phyloP scores from a whole-genome alignment of 2,113 vertebrate species.

The Okapia johnstoni region DNA sequence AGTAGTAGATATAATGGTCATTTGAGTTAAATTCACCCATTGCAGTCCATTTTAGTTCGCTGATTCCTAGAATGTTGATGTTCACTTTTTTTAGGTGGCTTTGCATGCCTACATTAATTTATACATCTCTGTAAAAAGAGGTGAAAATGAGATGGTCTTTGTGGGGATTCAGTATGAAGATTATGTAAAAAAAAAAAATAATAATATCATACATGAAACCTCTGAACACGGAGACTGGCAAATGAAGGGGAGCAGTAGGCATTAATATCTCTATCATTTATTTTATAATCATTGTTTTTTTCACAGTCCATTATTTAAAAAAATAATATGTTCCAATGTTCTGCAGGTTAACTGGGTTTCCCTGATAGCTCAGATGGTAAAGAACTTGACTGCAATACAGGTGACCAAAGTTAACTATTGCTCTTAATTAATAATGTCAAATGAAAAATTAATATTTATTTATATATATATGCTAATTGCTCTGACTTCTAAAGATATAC shows the following conservation, averaged over 20 bases:
- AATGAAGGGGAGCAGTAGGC: not conserved
- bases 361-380: not conserved
- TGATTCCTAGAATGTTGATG: not conserved
- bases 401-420: not conserved
- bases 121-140: not conserved
- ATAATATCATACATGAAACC: not conserved
- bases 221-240: not conserved
- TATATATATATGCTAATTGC: not conserved
- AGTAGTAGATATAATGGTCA: not conserved
- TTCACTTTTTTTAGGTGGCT: not conserved
- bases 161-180: not conserved
- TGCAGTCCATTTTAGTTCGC: accelerated
- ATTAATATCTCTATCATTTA: not conserved
- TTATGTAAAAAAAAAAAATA: not conserved
- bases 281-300: not conserved
- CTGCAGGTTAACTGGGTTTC: not conserved
- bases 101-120: not conserved
- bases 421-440: not conserved
- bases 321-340: not conserved
- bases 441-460: not conserved
- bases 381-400: not conserved
- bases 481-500: not conserved
- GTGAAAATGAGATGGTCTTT: not conserved
- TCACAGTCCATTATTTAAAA: not conserved
- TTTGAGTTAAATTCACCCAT: not conserved